A percentile compares a stretch with the other conserved stretches of the same genome.
These are phyloP conservation scores for Drymonia ruficornis DNA, from an alignment of 2,888 invertebrate species.

Conservation along the genomic window DNA sequence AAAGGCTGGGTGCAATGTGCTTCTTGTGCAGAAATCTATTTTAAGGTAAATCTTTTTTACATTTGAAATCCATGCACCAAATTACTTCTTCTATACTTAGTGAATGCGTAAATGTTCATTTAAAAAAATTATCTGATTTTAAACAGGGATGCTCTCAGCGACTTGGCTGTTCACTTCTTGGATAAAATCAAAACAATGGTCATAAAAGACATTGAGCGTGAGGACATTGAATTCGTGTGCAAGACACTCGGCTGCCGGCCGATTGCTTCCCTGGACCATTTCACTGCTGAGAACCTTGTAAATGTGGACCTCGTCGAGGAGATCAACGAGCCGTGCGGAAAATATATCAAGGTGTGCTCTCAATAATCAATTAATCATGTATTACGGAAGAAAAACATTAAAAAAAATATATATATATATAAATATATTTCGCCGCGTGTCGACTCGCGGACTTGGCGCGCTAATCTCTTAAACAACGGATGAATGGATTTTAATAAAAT, in stretches of 20 bases:
- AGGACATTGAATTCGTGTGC: conserved; percentile 99
- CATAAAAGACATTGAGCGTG: conserved; percentile 98
- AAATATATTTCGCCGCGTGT: too few relatives aligned
- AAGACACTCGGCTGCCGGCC: conserved; percentile 97
- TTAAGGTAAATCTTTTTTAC: conserved; percentile 83
- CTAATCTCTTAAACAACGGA: too few relatives aligned
- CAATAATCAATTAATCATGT: too few relatives aligned
- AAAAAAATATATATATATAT: too few relatives aligned
- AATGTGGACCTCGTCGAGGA: conserved; percentile 98
- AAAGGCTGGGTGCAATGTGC: conserved; percentile 98
- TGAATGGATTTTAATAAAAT: too few relatives aligned
- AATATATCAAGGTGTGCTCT: conserved; percentile 92
- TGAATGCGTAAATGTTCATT: too few relatives aligned
- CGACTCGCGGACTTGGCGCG: too few relatives aligned
- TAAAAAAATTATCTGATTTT: not conserved
- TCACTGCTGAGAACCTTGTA: conserved; percentile 95
- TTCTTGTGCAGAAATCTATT: conserved; percentile 94
- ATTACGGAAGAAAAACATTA: too few relatives aligned
- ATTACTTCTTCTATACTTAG: too few relatives aligned
- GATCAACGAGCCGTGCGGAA: conserved; percentile 93
- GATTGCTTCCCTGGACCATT: conserved; percentile 99
- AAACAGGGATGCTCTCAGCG: conserved; percentile 97
- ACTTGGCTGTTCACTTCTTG: conserved; percentile 98
- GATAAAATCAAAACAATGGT: conserved; percentile 99
- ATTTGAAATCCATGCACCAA: not conserved